Evolutionary conservation across 92 coral and sea anemone genomes (phyloP), one percentile per base, ranked within the genome.

Genomic region (Muricea muricata): DNA sequence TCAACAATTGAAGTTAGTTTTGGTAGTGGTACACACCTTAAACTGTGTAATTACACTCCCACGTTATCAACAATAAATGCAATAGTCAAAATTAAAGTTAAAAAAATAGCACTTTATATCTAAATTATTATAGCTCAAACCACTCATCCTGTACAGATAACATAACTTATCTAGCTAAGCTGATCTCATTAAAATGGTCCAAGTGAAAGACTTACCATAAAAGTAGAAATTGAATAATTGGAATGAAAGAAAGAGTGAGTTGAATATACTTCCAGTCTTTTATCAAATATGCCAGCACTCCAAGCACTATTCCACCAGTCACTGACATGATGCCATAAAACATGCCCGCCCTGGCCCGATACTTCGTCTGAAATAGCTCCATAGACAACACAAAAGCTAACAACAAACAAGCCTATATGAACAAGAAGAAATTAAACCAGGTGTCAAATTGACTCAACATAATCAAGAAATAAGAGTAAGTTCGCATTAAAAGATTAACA

Each of bases 241-340:
- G 87, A 14, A 93, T 87, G 52, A 94, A 92, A 1, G 98, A 85
- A 31, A 94, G 39, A 10, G 98, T 90, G 6, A 66, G 73, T 66
- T 66, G 73, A 66, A 66, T 66, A 18, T 66, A 66, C 69, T 95
- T 92, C 98, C 98, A 94, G 42, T 94, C 98, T 61, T 90, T 80
- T 33, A 94, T 89, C 14, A 92, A 77, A 70, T 94, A 94, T 0
- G 97, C 93, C 46, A 90, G 86, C 65, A 92, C 52, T 1, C 93
- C 94, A 26, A 94, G 73, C 48, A 92, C 84, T 9, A 94, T 61
- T 6, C 93, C 92, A 58, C 93, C 93, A 60, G 93, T 90, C 20
- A 96, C 39, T 3, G 15, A 52, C 78, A 11, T 11, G 1, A 61
- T 23, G 32, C 69, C 26, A 61, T 1, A 30, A 11, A 31, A 68